Evolutionary conservation across 2,113 vertebrate species (phyloP), one percentile per base, ranked within the genome.

Genomic region (Coracopsis vasa): DNA sequence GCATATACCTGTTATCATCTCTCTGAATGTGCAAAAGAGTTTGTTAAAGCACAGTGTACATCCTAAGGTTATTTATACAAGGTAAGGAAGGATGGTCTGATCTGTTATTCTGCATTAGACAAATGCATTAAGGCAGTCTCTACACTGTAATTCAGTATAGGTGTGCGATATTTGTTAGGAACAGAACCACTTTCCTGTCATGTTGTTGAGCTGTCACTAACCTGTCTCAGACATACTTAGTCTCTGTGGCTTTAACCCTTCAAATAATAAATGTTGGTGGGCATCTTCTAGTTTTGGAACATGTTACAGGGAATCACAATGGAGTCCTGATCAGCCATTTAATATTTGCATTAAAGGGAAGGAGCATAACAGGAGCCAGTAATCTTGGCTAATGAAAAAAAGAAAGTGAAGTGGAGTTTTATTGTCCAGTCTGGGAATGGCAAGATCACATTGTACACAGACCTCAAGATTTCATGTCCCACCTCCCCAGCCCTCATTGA

Each of bases 401-500:
- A 4, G 3, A 48, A 51, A 9, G 4, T 16, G 25, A 51, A 39
- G 21, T 44, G n/a, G 8, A 65, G 7, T 31, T 82, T 58, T 74
- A 8, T 1, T 2, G 42, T 50, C 15, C 58, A 13, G 61, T 28
- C 12, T 37, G 13, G 10, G 6, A 90, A 77, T 9, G 21, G 16
- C 5, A 78, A 31, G 9, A 61, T 41, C 8, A 35, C 12, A 12
- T 28, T 39, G 7, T 28, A 50, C 5, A 1, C 9, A 77, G 16
- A 70, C 2, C 13, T 48, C 18, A 73, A 19, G 33, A 56, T 31
- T 88, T 73, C 44, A 48, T 3, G 5, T 44, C 16, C 23, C 4
- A 42, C 7, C 5, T 65, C 7, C 14, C 20, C 27, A 67, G 0
- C 8, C 5, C 1, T 2, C 2, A 2, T 31, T 53, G 70, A 73